A percentile compares a stretch with the other conserved stretches of the same genome.
Conservation (phyloP, 1,140 invertebrate genomes). For the Drosophila ficusphila region DNA sequence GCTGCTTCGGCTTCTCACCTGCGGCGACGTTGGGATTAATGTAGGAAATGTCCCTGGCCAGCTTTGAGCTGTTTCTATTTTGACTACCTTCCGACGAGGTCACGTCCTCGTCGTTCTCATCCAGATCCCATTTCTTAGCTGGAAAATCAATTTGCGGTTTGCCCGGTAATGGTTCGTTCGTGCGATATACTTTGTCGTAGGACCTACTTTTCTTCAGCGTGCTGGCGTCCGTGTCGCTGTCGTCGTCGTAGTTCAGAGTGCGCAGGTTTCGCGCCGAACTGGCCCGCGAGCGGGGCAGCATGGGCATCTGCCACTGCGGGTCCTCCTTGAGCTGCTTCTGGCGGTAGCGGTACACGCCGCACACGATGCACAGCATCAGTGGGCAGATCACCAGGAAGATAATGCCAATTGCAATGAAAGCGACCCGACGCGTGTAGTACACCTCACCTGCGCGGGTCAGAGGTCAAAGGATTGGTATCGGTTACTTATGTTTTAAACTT, state of each 20-base stretch:
- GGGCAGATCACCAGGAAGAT: constrained; percentile 91
- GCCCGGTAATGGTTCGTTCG: constrained; percentile 91
- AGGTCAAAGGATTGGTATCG: background rate
- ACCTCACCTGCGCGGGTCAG: constrained; percentile 77
- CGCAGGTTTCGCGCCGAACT: constrained; percentile 86
- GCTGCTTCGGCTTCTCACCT: constrained; percentile 84
- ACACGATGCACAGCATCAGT: constrained; percentile 89
- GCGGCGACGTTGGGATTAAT: constrained; percentile 76
- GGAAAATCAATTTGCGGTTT: constrained; percentile 91
- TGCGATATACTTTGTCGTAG: constrained; percentile 92
- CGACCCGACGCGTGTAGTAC: constrained; percentile 84
- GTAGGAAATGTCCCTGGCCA: constrained; percentile 86
- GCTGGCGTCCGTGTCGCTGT: constrained; percentile 80
- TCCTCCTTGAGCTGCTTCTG: constrained; percentile 85
- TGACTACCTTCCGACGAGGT: constrained; percentile 86
- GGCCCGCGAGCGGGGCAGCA: constrained; percentile 85
- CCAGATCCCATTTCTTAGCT: constrained; percentile 91
- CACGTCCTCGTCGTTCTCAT: constrained; percentile 87
- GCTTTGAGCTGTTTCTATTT: constrained; percentile 85
- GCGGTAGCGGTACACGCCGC: constrained; percentile 88
- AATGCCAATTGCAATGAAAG: constrained; percentile 90
- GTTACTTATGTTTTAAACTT: no score
- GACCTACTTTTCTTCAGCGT: constrained; percentile 87
- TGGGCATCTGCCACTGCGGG: constrained; percentile 79
- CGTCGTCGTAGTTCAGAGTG: constrained; percentile 71